Evolutionary conservation across 2,888 invertebrate genomes (phyloP).

Genomic region (Standfussiana lucernea): DNA sequence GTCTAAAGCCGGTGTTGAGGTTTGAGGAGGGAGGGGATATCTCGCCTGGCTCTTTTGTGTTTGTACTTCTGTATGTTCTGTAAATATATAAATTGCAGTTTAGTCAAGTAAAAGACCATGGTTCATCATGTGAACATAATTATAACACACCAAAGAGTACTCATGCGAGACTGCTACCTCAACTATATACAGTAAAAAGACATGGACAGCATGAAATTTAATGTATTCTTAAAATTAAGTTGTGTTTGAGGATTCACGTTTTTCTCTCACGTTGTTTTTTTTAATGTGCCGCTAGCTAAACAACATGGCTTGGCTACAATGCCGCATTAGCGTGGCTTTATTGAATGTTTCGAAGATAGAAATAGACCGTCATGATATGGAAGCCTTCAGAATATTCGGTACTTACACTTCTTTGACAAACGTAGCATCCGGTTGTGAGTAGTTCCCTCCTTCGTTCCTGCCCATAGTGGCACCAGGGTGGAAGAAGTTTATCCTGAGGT

Average conservation of each 20-base stretch:
- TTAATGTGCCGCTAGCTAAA: background rate
- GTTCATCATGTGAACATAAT: background rate
- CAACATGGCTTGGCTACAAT: background rate
- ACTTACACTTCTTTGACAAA: conserved; percentile 99
- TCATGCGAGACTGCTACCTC: background rate
- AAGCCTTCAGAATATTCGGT: background rate
- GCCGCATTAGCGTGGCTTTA: background rate
- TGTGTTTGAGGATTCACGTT: background rate
- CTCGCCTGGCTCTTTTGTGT: conserved; percentile 99
- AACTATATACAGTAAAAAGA: background rate
- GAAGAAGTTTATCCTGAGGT: conserved; percentile 99
- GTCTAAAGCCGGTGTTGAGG: conserved; percentile 98
- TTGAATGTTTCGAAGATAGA: background rate
- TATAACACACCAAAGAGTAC: background rate
- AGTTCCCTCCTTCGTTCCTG: conserved; percentile 96
- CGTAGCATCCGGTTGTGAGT: conserved; percentile 98
- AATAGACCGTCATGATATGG: background rate
- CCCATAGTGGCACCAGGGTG: conserved; percentile 99
- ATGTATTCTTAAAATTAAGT: background rate
- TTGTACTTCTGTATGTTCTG: conserved; percentile 98
- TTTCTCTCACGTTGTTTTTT: background rate
- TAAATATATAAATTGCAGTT: conserved; percentile 61
- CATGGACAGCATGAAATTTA: background rate
- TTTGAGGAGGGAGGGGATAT: conserved; percentile 98
- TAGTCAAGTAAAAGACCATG: background rate